Conservation (phyloP, 2,888 invertebrate genomes). For the Drosophila nr. perissopoda region DNA sequence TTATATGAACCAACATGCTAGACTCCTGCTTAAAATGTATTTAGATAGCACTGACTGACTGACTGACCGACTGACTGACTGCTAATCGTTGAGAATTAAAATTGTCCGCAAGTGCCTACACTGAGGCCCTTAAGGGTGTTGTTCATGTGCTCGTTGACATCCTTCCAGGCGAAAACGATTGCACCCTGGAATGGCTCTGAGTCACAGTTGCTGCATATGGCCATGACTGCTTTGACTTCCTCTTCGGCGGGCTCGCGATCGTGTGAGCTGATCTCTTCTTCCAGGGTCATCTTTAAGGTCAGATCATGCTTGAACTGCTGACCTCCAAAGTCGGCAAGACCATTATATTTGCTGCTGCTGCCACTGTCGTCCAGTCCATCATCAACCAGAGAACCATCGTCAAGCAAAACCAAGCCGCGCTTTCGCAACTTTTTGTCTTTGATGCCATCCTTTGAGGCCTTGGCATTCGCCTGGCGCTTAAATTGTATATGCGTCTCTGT, state of each 20-base stretch:
- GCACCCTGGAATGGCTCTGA: slow-evolving; percentile 93
- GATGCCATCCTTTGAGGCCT: background rate
- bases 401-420: slow-evolving; percentile 88
- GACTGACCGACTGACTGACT: background rate
- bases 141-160: slow-evolving; percentile 82
- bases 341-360: slow-evolving; percentile 82
- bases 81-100: slow-evolving; percentile 61
- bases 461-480: slow-evolving; percentile 65
- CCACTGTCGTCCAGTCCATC: slow-evolving; percentile 86
- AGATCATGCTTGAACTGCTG: slow-evolving; percentile 88
- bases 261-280: slow-evolving; percentile 86
- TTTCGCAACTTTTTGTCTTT: slow-evolving; percentile 85
- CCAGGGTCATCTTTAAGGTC: slow-evolving; percentile 83
- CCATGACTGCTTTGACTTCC: slow-evolving; percentile 92
- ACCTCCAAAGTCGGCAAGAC: slow-evolving; percentile 90
- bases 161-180: slow-evolving; percentile 91
- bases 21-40: slow-evolving; percentile 9
- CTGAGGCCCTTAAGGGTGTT: slow-evolving; percentile 83
- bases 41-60: slow-evolving; percentile 8
- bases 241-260: slow-evolving; percentile 93
- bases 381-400: slow-evolving; percentile 89
- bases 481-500: slow-evolving; percentile 81
- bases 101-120: slow-evolving; percentile 84
- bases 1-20: slow-evolving; percentile 28
- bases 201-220: slow-evolving; percentile 90